Evolutionary conservation across 2,797 vertebrate species (phyloP).

Genomic region (Hylomyscus alleni): DNA sequence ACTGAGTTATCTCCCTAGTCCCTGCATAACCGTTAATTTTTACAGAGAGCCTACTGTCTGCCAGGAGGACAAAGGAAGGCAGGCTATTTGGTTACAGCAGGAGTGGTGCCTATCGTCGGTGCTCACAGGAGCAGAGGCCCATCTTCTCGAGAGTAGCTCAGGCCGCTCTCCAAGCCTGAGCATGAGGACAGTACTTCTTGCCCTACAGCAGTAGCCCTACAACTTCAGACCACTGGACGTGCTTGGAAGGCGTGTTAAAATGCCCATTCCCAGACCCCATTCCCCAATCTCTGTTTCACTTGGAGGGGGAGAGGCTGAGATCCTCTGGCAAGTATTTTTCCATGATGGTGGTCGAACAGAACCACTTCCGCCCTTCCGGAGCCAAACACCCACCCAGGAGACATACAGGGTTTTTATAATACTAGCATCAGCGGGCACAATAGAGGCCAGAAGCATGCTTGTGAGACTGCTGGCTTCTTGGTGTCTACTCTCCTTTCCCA

Average conservation of each 20-base stretch:
- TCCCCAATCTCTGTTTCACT: not conserved
- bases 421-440: not conserved
- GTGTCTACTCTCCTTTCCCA: not conserved
- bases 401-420: not conserved
- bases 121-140: not conserved
- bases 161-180: too few relatives aligned
- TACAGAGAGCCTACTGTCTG: not conserved
- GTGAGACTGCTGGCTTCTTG: not conserved
- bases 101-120: not conserved
- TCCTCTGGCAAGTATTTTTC: not conserved
- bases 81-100: not conserved
- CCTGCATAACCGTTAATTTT: not conserved
- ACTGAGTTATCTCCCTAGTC: not conserved
- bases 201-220: not conserved
- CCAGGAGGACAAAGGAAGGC: not conserved
- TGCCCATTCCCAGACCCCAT: not conserved
- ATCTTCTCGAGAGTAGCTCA: not conserved
- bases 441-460: not conserved
- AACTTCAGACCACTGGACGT: too few relatives aligned
- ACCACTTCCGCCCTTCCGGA: not conserved
- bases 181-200: not conserved
- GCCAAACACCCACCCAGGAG: not conserved
- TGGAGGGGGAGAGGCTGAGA: not conserved
- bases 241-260: not conserved
- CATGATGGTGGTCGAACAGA: not conserved